Conservation (phyloP, 2,113 vertebrate species). For the Paracanthobrama guichenoti region DNA sequence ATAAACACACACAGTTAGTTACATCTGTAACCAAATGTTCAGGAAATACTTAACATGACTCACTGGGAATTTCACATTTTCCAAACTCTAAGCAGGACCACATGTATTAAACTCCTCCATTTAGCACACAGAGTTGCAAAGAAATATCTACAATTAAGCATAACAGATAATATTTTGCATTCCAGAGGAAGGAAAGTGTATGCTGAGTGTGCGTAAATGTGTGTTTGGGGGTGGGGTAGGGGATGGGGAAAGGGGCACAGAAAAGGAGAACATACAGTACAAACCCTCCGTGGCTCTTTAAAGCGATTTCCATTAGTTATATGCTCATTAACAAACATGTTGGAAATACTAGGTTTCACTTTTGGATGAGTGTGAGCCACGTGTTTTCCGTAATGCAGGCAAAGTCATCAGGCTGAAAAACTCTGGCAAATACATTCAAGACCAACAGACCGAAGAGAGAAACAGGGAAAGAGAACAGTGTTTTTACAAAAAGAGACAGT, state of each 20-base stretch:
- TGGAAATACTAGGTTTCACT: slow-evolving; percentile 30
- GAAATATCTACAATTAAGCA: slow-evolving; percentile 8
- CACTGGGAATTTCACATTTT: slow-evolving; percentile 53
- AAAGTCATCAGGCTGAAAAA: slow-evolving; percentile 49
- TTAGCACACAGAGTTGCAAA: slow-evolving; percentile 42
- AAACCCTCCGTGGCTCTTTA: slow-evolving; percentile 9
- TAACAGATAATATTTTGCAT: slow-evolving; percentile 47
- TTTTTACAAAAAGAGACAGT: neutral
- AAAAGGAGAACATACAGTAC: slow-evolving; percentile 11
- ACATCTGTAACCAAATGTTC: slow-evolving; percentile 35
- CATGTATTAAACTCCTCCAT: slow-evolving; percentile 18
- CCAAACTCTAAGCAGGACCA: slow-evolving; percentile 32
- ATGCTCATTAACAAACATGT: slow-evolving; percentile 35
- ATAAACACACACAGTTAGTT: neutral
- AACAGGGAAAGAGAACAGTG: neutral
- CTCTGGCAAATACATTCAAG: slow-evolving; percentile 36
- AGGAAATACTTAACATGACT: slow-evolving; percentile 47
- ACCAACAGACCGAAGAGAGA: neutral
- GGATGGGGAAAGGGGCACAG: neutral
- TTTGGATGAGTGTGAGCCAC: slow-evolving; percentile 28
- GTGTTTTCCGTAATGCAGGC: slow-evolving; percentile 39
- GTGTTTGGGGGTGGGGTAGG: neutral
- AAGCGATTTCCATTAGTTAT: slow-evolving; percentile 9
- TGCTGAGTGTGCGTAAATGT: neutral
- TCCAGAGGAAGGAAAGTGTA: slow-evolving; percentile 2